phyloP scores from a whole-genome alignment of 1,140 invertebrate genomes.

The Hyposmocoma kahamanoa region DNA sequence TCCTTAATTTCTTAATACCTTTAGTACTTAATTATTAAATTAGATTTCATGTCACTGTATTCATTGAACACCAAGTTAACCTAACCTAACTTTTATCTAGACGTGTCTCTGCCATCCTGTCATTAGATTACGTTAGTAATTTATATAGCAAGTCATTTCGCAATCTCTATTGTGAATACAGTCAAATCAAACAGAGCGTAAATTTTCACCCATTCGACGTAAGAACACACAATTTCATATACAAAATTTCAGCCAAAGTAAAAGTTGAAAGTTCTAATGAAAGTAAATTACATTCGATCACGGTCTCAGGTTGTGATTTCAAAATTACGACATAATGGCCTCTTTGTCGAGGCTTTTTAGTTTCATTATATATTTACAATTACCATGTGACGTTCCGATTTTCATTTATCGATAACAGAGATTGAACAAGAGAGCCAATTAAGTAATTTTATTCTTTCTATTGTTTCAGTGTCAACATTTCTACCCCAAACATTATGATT shows the following conservation, averaged over 20 bases:
- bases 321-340: no score
- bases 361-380: no score
- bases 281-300: neutral
- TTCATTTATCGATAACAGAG: no score
- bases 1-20: no score
- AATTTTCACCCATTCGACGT: conserved; percentile 5
- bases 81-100: neutral
- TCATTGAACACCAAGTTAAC: no score
- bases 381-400: no score
- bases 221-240: no score
- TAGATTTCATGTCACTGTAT: no score
- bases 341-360: no score
- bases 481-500: conserved; percentile 73
- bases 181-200: neutral
- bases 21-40: no score
- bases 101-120: neutral
- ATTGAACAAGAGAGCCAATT: no score
- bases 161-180: neutral
- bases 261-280: conserved; percentile 20
- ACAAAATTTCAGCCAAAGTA: conserved; percentile 26
- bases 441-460: no score
- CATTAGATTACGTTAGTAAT: neutral
- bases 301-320: neutral
- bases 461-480: conserved; percentile 73
- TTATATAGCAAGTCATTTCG: neutral